Evolutionary conservation across 2,797 vertebrate species (phyloP).

Genomic region (Microcaecilia unicolor): DNA sequence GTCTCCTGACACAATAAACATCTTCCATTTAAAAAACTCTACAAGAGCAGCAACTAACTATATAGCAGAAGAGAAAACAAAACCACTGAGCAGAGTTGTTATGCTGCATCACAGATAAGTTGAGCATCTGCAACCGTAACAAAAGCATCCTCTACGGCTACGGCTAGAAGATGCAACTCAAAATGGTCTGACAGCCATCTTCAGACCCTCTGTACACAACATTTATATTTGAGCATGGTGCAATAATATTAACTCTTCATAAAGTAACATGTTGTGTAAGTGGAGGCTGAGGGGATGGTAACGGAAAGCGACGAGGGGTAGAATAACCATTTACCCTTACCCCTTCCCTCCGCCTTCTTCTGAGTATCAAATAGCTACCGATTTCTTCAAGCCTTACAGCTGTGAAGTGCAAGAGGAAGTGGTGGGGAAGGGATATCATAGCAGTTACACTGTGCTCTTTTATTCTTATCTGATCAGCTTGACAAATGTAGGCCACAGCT

Average conservation of each 20-base stretch:
- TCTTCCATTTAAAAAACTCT: too few relatives aligned
- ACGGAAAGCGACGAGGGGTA: too few relatives aligned
- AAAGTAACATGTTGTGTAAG: neutral
- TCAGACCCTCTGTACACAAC: neutral
- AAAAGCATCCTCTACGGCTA: neutral
- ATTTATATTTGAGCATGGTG: neutral
- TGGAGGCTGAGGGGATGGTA: neutral
- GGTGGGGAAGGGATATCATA: conserved; percentile 35
- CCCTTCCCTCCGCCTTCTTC: conserved; percentile 30
- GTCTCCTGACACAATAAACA: too few relatives aligned
- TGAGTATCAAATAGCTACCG: conserved; percentile 24
- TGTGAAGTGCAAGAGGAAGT: conserved; percentile 45
- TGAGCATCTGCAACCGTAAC: rapidly evolving
- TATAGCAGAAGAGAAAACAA: neutral
- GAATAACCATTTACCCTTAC: too few relatives aligned
- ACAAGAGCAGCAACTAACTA: neutral
- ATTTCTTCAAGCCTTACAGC: too few relatives aligned
- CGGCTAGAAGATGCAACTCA: neutral
- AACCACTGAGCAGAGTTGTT: neutral
- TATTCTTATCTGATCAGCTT: conserved; percentile 51
- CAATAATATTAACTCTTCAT: neutral
- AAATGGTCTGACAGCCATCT: neutral
- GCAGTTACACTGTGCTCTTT: conserved; percentile 25
- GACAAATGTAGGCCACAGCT: conserved; percentile 35
- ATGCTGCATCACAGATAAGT: neutral